phyloP scores from a whole-genome alignment of 2,113 vertebrate genomes.

The Anas platyrhynchos region DNA sequence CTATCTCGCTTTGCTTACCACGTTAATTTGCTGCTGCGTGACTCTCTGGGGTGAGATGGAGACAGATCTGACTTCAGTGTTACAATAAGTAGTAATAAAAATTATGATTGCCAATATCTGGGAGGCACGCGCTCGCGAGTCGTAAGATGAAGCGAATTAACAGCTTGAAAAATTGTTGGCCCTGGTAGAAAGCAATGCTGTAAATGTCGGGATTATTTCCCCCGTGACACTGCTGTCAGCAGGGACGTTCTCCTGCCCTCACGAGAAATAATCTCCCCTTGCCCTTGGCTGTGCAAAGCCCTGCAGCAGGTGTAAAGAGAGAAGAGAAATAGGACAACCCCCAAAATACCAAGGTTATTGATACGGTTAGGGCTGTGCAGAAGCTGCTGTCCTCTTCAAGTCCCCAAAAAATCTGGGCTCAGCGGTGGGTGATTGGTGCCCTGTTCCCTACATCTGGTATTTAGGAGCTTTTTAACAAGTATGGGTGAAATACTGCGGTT shows the following conservation, averaged over 20 bases:
- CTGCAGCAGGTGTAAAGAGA: not conserved
- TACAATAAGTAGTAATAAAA: constrained; percentile 69
- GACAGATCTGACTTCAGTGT: constrained; percentile 25
- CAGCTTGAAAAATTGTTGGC: constrained; percentile 74
- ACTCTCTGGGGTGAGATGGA: constrained; percentile 48
- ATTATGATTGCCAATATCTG: constrained; percentile 72
- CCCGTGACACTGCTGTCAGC: not conserved
- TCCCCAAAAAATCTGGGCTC: not conserved
- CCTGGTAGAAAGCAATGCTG: constrained; percentile 37
- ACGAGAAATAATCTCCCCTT: not conserved
- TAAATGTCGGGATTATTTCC: constrained; percentile 46
- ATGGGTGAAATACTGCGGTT: not conserved
- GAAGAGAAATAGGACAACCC: not conserved
- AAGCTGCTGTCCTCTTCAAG: not conserved
- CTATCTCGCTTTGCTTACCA: not conserved
- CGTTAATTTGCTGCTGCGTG: not conserved
- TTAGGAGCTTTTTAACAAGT: not conserved
- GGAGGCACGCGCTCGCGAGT: constrained; percentile 50
- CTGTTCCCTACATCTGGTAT: not conserved
- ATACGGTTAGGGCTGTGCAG: not conserved
- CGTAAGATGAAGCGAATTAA: constrained; percentile 64
- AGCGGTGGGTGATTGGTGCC: not conserved
- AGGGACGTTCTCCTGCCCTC: not conserved
- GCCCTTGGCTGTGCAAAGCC: not conserved
- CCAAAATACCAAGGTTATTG: not conserved